Conservation (phyloP, 2,113 vertebrate species). For the Passer domesticus region DNA sequence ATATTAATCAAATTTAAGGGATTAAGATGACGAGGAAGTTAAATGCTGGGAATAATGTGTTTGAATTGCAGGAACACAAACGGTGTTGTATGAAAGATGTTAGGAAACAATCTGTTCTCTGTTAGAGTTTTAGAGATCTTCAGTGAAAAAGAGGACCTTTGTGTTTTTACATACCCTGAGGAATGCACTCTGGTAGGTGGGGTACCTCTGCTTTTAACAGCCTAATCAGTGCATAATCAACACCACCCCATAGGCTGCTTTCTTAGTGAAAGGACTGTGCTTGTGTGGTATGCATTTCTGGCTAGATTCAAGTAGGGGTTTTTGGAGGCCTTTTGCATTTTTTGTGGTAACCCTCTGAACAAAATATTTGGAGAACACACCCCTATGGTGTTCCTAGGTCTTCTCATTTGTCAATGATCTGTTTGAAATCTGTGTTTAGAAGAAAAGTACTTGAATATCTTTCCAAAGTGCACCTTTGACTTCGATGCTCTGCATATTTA, state of each 20-base stretch:
- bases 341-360: neutral
- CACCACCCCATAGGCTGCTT: conserved; percentile 19
- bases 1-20: neutral
- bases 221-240: neutral
- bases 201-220: conserved; percentile 3
- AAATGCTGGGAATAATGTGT: neutral
- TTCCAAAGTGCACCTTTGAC: neutral
- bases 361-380: neutral
- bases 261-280: neutral
- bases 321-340: conserved; percentile 1
- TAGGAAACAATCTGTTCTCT: conserved; percentile 14
- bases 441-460: neutral
- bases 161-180: neutral
- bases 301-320: neutral
- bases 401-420: neutral
- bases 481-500: neutral
- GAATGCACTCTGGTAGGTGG: conserved; percentile 4
- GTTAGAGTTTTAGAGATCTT: neutral
- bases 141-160: neutral
- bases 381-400: neutral
- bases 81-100: neutral
- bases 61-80: conserved; percentile 27
- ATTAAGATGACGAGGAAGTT: neutral
- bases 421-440: neutral
- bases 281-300: conserved; percentile 27